Conservation (phyloP, 2,888 invertebrate genomes). For the Drosophila ustulata region DNA sequence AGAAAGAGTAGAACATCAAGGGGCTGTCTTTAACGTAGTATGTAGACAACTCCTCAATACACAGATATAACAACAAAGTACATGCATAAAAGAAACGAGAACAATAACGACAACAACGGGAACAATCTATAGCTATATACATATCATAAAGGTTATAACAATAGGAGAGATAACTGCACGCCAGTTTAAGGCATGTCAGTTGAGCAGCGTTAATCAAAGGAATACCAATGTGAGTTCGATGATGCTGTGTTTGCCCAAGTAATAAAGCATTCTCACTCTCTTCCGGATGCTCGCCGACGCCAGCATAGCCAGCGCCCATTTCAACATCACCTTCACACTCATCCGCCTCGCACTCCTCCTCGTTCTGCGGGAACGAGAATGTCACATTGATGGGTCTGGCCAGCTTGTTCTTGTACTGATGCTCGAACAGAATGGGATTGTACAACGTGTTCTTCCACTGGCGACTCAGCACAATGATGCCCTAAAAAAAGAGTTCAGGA, state of each 20-base stretch:
- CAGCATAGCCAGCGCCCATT: slow-evolving; percentile 78
- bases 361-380: slow-evolving; percentile 93
- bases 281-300: slow-evolving; percentile 84
- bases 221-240: slow-evolving; percentile 85
- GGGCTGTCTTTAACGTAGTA: background rate
- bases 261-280: slow-evolving; percentile 86
- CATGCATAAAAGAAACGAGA: slow-evolving; percentile 8
- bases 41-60: background rate
- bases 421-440: slow-evolving; percentile 95
- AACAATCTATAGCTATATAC: slow-evolving; percentile 37
- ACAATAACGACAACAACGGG: slow-evolving; percentile 17
- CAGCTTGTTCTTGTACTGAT: slow-evolving; percentile 94
- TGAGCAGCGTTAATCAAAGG: slow-evolving; percentile 84
- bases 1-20: slow-evolving; percentile 36
- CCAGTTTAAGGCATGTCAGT: slow-evolving; percentile 30
- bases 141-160: slow-evolving; percentile 67
- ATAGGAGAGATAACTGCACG: slow-evolving; percentile 59
- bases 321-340: slow-evolving; percentile 84
- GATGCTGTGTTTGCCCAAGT: slow-evolving; percentile 85
- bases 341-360: slow-evolving; percentile 87
- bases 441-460: slow-evolving; percentile 99
- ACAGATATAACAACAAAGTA: background rate
- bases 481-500: slow-evolving; percentile 86
- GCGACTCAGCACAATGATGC: slow-evolving; percentile 97
- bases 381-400: slow-evolving; percentile 94